Conservation (phyloP, 2,113 vertebrate genomes). For the Aleadryas rufinucha region DNA sequence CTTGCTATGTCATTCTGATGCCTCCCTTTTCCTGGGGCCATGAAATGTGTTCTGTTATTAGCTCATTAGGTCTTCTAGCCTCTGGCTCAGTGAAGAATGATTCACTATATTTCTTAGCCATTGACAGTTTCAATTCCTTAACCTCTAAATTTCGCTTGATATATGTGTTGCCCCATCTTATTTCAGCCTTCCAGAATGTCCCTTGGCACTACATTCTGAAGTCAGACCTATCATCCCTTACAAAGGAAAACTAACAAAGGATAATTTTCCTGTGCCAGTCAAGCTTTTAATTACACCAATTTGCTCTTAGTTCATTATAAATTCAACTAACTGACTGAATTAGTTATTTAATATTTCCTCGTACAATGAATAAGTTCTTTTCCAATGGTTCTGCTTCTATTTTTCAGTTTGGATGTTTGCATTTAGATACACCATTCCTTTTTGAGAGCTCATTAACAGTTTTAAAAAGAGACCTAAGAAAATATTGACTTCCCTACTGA, state of each 20-base stretch:
- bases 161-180: neutral
- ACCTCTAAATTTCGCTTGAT: slow-evolving; percentile 46
- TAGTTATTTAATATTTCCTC: neutral
- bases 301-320: neutral
- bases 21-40: neutral
- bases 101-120: slow-evolving; percentile 40
- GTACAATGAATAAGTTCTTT: neutral
- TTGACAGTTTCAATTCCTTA: slow-evolving; percentile 51
- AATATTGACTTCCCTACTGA: neutral
- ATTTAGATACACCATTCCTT: neutral
- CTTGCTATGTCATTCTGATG: neutral
- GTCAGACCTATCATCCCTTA: neutral
- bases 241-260: neutral
- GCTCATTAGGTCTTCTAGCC: slow-evolving; percentile 44
- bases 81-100: slow-evolving; percentile 38
- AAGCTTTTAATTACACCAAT: neutral
- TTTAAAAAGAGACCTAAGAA: neutral
- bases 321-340: neutral
- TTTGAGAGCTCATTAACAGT: neutral
- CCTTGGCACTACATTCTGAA: neutral
- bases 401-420: neutral
- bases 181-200: neutral
- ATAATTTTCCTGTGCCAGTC: neutral
- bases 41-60: slow-evolving; percentile 29
- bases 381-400: neutral